Percentiles rank a stretch among this genome's conserved stretches.
Evolutionary conservation across 2,797 vertebrate species (phyloP).

Genomic region (Acrossocheilus fasciatus): DNA sequence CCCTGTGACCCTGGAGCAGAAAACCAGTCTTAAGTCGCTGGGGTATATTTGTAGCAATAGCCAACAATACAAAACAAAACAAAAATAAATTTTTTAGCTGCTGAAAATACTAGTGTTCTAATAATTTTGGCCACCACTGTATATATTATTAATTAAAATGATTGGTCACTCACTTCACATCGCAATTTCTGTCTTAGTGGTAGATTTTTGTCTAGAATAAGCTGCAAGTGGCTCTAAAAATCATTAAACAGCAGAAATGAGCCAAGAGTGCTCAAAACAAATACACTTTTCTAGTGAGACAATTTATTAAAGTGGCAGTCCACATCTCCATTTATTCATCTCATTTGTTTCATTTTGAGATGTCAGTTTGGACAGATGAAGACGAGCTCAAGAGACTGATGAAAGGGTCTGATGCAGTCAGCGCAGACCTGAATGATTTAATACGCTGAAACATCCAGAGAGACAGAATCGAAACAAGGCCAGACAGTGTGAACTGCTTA

Average conservation of each 20-base stretch:
- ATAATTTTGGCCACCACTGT: no score
- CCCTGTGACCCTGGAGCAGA: no score
- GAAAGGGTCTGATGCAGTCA: neutral
- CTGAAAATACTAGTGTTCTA: no score
- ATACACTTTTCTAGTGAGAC: neutral
- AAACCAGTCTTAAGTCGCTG: no score
- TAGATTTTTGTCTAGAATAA: neutral
- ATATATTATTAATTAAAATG: no score
- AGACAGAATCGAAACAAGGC: slow-evolving; percentile 6
- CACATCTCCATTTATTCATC: neutral
- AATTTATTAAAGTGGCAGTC: neutral
- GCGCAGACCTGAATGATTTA: slow-evolving; percentile 20
- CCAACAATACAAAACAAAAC: no score
- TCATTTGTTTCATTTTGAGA: neutral
- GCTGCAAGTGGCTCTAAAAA: neutral
- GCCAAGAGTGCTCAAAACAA: neutral
- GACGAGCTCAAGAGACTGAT: neutral
- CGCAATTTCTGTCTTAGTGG: neutral
- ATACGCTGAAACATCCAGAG: slow-evolving; percentile 29
- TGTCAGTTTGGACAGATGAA: neutral
- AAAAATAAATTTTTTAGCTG: no score
- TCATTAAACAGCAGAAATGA: neutral
- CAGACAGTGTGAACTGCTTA: slow-evolving; percentile 5
- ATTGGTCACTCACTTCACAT: no score
- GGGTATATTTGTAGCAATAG: no score